These are phyloP conservation scores for Leontopithecus rosalia DNA, from an alignment of 2,797 vertebrate species.

Conservation along the genomic window DNA sequence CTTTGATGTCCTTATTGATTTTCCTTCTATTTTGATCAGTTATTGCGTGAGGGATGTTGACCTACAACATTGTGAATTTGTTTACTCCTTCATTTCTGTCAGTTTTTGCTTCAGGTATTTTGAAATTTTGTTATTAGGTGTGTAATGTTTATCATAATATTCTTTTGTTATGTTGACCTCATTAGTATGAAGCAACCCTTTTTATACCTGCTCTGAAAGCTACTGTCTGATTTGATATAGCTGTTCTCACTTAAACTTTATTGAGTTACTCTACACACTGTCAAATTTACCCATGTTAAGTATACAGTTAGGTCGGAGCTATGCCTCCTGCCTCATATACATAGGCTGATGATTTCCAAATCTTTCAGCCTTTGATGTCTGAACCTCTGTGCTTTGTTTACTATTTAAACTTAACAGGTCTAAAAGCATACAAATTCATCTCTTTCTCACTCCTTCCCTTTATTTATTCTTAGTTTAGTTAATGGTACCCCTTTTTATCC, in stretches of 20 bases:
- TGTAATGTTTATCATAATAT: neutral
- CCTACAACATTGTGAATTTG: neutral
- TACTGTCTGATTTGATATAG: neutral
- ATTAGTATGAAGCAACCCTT: neutral
- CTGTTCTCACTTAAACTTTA: neutral
- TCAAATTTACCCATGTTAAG: neutral
- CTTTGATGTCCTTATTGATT: neutral
- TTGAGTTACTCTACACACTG: neutral
- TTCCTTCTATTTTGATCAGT: neutral
- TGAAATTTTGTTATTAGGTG: neutral
- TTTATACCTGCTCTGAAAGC: neutral
- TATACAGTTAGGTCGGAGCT: neutral
- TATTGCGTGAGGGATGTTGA: neutral
- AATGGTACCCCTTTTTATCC: neutral
- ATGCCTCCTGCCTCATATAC: neutral
- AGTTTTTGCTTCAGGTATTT: neutral
- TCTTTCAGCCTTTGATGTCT: neutral
- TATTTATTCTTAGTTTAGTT: neutral
- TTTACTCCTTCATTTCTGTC: neutral
- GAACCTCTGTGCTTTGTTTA: neutral
- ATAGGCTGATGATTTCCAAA: neutral
- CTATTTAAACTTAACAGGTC: neutral
- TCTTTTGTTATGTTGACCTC: neutral
- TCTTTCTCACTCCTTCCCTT: neutral
- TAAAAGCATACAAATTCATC: neutral